phyloP scores from a whole-genome alignment of 1,140 invertebrate species.

The Drosophila miranda region DNA sequence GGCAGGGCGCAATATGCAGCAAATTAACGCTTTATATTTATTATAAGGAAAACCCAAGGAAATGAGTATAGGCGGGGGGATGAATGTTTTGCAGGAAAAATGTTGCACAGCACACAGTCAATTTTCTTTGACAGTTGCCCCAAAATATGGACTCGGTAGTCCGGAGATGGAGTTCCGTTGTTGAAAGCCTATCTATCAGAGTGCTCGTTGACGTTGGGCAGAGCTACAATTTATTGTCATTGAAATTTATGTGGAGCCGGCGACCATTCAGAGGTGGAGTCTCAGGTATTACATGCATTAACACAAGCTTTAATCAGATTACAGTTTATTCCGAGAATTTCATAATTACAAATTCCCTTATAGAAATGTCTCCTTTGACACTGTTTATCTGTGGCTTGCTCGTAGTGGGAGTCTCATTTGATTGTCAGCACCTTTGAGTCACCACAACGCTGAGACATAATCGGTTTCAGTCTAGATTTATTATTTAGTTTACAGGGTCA shows the following conservation, averaged over 20 bases:
- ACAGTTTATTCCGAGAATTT: no score
- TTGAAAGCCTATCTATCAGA: constrained; percentile 28
- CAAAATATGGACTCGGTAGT: constrained; percentile 12
- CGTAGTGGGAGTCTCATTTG: neutral
- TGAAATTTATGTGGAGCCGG: constrained; percentile 42
- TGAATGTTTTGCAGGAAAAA: constrained; percentile 33
- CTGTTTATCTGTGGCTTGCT: no score
- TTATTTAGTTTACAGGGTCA: constrained; percentile 16
- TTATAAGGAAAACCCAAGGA: constrained; percentile 65
- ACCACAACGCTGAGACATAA: constrained; percentile 13
- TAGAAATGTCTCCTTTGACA: no score
- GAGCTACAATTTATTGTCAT: constrained; percentile 58
- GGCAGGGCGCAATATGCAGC: constrained; percentile 75
- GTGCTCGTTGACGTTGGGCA: constrained; percentile 7
- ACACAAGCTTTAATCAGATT: neutral
- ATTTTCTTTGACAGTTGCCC: constrained; percentile 53
- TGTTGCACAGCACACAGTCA: constrained; percentile 15
- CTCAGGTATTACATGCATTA: neutral
- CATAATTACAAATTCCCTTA: no score
- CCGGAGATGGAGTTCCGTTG: neutral
- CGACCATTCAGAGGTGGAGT: no score
- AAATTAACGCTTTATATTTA: constrained; percentile 81
- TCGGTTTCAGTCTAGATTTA: constrained; percentile 40
- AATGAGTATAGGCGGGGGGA: constrained; percentile 53
- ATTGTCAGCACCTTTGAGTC: constrained; percentile 5